Evolutionary conservation across 2,113 vertebrate species (phyloP).

Genomic region (Cebidichthys violaceus): DNA sequence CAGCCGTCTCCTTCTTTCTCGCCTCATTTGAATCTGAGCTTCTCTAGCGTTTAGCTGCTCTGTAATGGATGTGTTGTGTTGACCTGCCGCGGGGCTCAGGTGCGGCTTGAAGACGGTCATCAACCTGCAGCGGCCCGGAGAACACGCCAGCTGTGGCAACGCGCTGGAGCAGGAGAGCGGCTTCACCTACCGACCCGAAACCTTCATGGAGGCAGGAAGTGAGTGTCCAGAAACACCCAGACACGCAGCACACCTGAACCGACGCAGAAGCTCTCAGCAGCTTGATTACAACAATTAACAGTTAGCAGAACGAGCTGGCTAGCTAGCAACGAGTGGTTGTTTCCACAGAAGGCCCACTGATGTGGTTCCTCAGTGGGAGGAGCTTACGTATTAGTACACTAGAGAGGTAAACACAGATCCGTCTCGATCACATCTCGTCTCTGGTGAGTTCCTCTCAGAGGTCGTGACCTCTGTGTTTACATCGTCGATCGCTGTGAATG

Average conservation of each 20-base stretch:
- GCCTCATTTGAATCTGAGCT: not conserved
- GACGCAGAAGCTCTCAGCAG: not conserved
- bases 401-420: too few relatives aligned
- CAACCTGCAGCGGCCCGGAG: slow-evolving; percentile 96
- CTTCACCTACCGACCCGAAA: slow-evolving; percentile 95
- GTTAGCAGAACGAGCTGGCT: too few relatives aligned
- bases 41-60: not conserved
- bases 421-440: too few relatives aligned
- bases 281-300: too few relatives aligned
- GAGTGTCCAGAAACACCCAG: slow-evolving; percentile 73
- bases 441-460: too few relatives aligned
- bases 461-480: too few relatives aligned
- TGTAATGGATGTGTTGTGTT: not conserved
- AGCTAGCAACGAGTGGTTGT: too few relatives aligned
- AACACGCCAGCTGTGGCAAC: slow-evolving; percentile 96
- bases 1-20: slow-evolving; percentile 4
- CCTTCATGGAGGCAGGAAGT: slow-evolving; percentile 97
- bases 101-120: slow-evolving; percentile 93
- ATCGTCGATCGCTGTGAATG: too few relatives aligned
- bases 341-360: too few relatives aligned
- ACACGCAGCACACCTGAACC: not conserved
- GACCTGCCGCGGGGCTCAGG: slow-evolving; percentile 76
- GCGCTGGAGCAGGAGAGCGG: slow-evolving; percentile 93
- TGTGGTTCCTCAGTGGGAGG: too few relatives aligned
- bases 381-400: too few relatives aligned